A percentile compares a stretch with the other conserved stretches of the same genome.
phyloP scores from a whole-genome alignment of 2,113 vertebrate species.

The Centropristis striata region DNA sequence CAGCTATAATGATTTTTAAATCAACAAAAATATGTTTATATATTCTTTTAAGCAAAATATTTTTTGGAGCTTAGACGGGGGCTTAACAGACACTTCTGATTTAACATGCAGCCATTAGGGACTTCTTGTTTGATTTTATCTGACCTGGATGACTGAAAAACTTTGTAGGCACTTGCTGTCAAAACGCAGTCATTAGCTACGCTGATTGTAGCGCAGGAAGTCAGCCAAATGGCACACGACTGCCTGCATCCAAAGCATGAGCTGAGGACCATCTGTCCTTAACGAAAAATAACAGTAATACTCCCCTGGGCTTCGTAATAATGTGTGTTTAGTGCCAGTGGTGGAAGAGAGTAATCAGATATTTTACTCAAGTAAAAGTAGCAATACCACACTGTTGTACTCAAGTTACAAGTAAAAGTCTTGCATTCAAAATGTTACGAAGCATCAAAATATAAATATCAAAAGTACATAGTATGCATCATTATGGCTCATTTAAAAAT shows the following conservation, averaged over 20 bases:
- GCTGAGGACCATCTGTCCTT: slow-evolving; percentile 6
- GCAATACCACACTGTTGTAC: no score
- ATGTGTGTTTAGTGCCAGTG: not conserved
- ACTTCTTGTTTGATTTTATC: slow-evolving; percentile 33
- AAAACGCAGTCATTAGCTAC: not conserved
- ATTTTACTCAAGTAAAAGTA: not conserved
- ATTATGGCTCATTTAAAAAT: not conserved
- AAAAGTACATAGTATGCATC: no score
- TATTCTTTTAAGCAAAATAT: not conserved
- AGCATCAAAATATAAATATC: no score
- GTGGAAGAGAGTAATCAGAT: not conserved
- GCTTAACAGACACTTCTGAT: not conserved
- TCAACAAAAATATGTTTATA: not conserved
- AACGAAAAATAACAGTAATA: not conserved
- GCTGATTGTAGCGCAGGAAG: slow-evolving; percentile 18
- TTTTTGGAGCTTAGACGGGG: not conserved
- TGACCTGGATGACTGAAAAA: slow-evolving; percentile 28
- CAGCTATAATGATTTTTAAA: not conserved
- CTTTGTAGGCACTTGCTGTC: slow-evolving; percentile 5
- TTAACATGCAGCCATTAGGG: not conserved
- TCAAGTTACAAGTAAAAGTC: no score
- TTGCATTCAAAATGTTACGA: no score
- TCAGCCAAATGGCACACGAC: slow-evolving; percentile 11
- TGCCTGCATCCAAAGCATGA: not conserved
- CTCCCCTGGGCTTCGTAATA: not conserved